Evolutionary conservation across 37 sponge, comb jelly and placozoan species (phyloP).

Genomic region (Crambe crambe): DNA sequence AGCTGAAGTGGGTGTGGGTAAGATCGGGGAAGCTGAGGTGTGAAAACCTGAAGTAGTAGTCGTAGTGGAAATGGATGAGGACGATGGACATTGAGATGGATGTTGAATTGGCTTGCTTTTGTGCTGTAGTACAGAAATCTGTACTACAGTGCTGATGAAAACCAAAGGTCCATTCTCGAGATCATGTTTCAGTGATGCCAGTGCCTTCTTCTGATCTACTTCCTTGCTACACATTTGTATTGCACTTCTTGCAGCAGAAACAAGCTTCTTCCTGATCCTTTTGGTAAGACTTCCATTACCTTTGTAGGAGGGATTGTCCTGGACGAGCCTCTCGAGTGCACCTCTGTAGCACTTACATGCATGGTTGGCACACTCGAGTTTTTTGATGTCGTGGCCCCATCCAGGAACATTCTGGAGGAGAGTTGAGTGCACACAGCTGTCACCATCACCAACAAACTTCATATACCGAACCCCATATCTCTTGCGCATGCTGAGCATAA

Average conservation of each 20-base stretch:
- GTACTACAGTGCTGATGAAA: background rate
- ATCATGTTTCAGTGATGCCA: background rate
- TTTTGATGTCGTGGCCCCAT: slow-evolving; percentile 27
- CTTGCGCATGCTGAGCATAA: background rate
- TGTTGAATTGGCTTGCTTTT: too few relatives aligned
- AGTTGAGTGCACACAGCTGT: background rate
- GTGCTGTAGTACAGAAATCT: background rate
- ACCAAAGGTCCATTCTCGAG: background rate
- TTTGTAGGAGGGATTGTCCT: slow-evolving; percentile 35
- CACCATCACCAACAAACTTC: slow-evolving; percentile 20
- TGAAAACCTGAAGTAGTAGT: too few relatives aligned
- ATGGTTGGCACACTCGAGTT: slow-evolving; percentile 64
- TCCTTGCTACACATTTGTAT: background rate
- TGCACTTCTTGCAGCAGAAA: background rate
- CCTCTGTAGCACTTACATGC: slow-evolving; percentile 47
- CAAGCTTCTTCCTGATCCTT: background rate
- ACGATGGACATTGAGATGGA: too few relatives aligned
- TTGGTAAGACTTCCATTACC: slow-evolving; percentile 1
- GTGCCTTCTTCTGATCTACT: background rate
- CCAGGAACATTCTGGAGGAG: slow-evolving; percentile 4
- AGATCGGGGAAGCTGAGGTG: too few relatives aligned
- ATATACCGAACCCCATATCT: slow-evolving; percentile 50
- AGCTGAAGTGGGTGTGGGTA: too few relatives aligned
- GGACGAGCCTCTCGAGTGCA: slow-evolving; percentile 39
- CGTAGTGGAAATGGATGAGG: too few relatives aligned